Percentiles rank a stretch among this genome's conserved stretches.
These are phyloP conservation scores for Plagiodera versicolora DNA, from an alignment of 2,888 invertebrate genomes.

Conservation along the genomic window DNA sequence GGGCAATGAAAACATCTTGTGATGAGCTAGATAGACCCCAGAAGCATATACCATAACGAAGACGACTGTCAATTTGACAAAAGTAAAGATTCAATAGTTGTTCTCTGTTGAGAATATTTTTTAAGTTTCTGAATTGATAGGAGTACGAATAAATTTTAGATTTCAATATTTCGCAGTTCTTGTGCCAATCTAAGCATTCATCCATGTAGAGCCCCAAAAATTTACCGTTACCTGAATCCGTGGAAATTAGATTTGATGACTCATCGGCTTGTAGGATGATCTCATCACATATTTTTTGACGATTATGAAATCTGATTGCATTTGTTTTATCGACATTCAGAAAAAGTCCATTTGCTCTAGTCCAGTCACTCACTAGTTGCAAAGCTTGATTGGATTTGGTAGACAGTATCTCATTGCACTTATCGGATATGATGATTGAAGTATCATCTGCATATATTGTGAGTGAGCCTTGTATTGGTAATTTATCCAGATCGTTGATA, in stretches of 20 bases:
- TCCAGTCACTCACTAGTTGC: conserved; percentile 6
- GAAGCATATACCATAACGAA: conserved; percentile 6
- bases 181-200: not conserved
- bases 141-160: too few relatives aligned
- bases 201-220: not conserved
- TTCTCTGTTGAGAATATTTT: conserved; percentile 1
- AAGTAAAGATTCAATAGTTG: conserved; percentile 2
- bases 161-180: conserved; percentile 2
- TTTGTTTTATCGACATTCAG: conserved; percentile 1
- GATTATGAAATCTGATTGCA: not conserved
- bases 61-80: conserved; percentile 3
- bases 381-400: not conserved
- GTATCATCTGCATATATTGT: not conserved
- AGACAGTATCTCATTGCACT: not conserved
- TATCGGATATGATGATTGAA: conserved; percentile 4
- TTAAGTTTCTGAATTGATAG: not conserved
- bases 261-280: too few relatives aligned
- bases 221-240: not conserved
- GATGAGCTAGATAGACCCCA: conserved; percentile 1
- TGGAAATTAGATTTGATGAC: not conserved
- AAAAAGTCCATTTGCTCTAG: conserved; percentile 5
- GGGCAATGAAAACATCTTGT: conserved; percentile 7
- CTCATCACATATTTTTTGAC: not conserved
- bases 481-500: not conserved
- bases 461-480: not conserved